These are phyloP conservation scores for Tichodroma muraria DNA, from an alignment of 2,113 vertebrate genomes.

Conservation along the genomic window DNA sequence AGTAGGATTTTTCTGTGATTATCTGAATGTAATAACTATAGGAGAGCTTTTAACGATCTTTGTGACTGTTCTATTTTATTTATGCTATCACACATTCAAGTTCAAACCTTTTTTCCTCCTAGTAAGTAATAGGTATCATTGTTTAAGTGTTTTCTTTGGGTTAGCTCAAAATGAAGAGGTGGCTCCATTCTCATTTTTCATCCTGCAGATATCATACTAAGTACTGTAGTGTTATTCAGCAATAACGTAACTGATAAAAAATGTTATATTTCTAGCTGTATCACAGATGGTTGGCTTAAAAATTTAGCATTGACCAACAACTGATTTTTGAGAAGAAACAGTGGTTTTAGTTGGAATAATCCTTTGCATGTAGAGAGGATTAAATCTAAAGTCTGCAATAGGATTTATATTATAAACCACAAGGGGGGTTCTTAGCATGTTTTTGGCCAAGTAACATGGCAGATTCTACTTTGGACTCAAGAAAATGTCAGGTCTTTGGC, in stretches of 20 bases:
- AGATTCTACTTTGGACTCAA: background rate
- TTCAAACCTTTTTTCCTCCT: background rate
- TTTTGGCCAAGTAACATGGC: background rate
- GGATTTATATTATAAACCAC: background rate
- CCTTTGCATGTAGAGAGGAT: background rate
- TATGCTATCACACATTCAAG: background rate
- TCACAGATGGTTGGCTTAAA: background rate
- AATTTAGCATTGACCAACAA: background rate
- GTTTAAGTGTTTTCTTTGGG: background rate
- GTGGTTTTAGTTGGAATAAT: background rate
- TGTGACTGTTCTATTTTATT: background rate
- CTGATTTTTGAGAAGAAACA: background rate
- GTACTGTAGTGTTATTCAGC: background rate
- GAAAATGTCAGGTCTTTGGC: background rate
- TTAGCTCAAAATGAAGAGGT: background rate
- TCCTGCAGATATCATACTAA: background rate
- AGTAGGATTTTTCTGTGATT: slow-evolving; percentile 2
- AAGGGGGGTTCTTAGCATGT: accelerated
- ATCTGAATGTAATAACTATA: background rate
- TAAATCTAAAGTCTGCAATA: background rate
- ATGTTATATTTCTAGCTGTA: background rate
- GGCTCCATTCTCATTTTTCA: background rate
- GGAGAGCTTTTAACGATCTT: background rate
- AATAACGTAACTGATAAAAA: background rate
- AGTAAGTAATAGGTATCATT: background rate